A percentile compares a stretch with the other conserved stretches of the same genome.
phyloP scores from a whole-genome alignment of 2,797 vertebrate genomes.

The Gephyroberyx darwinii region DNA sequence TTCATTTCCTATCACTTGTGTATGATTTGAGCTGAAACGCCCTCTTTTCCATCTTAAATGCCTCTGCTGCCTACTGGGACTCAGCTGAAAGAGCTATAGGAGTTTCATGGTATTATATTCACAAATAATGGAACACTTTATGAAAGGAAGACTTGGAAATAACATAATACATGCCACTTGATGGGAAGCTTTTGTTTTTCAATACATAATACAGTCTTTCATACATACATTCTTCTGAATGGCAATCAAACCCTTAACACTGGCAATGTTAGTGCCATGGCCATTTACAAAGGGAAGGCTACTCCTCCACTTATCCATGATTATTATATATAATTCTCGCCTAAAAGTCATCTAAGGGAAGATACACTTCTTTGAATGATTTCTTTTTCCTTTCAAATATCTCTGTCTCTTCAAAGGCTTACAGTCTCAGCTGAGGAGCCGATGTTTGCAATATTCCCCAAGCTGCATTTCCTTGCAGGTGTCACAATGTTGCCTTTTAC shows the following conservation, averaged over 20 bases:
- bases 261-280: neutral
- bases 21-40: neutral
- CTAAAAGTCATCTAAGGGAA: conserved; percentile 46
- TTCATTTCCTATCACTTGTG: neutral
- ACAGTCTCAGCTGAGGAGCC: conserved; percentile 39
- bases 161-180: neutral
- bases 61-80: neutral
- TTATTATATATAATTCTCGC: conserved; percentile 32
- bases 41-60: neutral
- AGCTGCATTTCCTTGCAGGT: conserved; percentile 39
- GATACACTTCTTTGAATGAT: conserved; percentile 31
- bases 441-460: conserved; percentile 45
- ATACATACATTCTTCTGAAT: too few species aligned
- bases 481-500: conserved; percentile 63
- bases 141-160: neutral
- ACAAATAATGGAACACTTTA: neutral
- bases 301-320: neutral
- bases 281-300: conserved; percentile 17
- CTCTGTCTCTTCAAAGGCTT: conserved; percentile 35
- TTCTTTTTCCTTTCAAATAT: conserved; percentile 32
- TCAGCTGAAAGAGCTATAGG: neutral
- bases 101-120: neutral
- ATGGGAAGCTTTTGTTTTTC: neutral
- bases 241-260: conserved; percentile 22
- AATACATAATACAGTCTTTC: too few species aligned